phyloP scores from a whole-genome alignment of 2,888 invertebrate genomes.

The Oscheius sp. region DNA sequence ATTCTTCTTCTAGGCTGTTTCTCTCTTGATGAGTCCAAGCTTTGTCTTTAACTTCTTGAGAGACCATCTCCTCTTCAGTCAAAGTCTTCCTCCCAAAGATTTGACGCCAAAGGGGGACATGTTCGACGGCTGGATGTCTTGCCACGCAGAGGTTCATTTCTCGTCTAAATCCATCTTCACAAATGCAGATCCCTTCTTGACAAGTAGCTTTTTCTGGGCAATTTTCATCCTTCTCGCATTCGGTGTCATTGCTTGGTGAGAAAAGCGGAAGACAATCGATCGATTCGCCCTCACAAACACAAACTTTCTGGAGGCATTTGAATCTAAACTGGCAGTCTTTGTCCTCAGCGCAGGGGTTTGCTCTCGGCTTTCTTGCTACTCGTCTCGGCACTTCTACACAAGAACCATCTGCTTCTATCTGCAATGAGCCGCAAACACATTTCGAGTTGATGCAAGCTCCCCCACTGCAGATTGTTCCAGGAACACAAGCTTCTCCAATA shows the following conservation, averaged over 20 bases:
- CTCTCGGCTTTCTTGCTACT: not conserved
- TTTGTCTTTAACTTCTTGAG: not conserved
- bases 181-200: constrained; percentile 31
- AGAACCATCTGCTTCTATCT: constrained; percentile 28
- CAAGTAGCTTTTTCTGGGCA: constrained; percentile 25
- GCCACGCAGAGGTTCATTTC: constrained; percentile 10
- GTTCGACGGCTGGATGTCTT: not conserved
- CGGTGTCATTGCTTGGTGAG: not conserved
- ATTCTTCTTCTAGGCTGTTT: not conserved
- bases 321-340: constrained; percentile 42
- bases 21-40: not conserved
- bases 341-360: constrained; percentile 36
- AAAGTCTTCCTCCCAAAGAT: constrained; percentile 3
- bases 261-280: constrained; percentile 33
- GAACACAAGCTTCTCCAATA: constrained; percentile 42
- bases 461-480: constrained; percentile 36
- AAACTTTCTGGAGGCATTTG: constrained; percentile 39
- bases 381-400: constrained; percentile 32
- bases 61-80: not conserved
- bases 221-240: constrained; percentile 4
- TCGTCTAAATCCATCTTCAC: constrained; percentile 26
- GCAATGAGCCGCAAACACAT: constrained; percentile 37
- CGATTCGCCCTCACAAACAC: constrained; percentile 40
- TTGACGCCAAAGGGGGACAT: not conserved
- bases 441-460: constrained; percentile 34